Percentiles rank a stretch among this genome's conserved stretches.
These are phyloP conservation scores for Neofelis nebulosa DNA, from an alignment of 2,113 vertebrate species.

Conservation along the genomic window DNA sequence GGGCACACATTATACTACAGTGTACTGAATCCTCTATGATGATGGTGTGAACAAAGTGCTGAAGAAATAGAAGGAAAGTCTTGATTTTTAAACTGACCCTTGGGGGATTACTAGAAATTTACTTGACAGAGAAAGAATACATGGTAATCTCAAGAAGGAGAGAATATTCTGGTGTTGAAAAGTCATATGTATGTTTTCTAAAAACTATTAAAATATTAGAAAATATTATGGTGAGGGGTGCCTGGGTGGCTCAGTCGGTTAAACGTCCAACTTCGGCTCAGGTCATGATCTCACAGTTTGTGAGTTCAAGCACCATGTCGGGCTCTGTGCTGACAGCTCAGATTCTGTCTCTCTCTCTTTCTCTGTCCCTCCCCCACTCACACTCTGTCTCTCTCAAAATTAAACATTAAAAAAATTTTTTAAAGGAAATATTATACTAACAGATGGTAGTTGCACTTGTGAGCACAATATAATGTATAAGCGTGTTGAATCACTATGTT, in stretches of 20 bases:
- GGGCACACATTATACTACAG: not conserved
- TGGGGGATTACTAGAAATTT: slow-evolving; percentile 1
- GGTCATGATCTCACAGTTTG: no score
- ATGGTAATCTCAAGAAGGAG: not conserved
- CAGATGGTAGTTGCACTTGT: not conserved
- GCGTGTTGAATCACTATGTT: not conserved
- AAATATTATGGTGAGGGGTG: not conserved
- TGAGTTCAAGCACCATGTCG: no score
- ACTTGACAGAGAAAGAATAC: not conserved
- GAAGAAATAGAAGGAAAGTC: not conserved
- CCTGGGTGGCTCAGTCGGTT: no score
- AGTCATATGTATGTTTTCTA: not conserved
- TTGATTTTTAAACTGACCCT: not conserved
- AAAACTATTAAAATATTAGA: slow-evolving; percentile 32
- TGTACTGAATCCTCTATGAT: not conserved
- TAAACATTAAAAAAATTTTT: no score
- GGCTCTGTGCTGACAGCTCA: no score
- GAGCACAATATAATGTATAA: not conserved
- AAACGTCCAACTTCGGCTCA: no score
- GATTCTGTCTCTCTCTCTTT: no score
- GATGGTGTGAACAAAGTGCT: not conserved
- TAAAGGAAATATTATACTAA: not conserved
- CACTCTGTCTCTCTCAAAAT: no score
- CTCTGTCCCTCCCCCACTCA: no score
- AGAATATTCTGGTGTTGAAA: not conserved